phyloP scores from a whole-genome alignment of 2,888 invertebrate genomes.

The Laothoe populi region DNA sequence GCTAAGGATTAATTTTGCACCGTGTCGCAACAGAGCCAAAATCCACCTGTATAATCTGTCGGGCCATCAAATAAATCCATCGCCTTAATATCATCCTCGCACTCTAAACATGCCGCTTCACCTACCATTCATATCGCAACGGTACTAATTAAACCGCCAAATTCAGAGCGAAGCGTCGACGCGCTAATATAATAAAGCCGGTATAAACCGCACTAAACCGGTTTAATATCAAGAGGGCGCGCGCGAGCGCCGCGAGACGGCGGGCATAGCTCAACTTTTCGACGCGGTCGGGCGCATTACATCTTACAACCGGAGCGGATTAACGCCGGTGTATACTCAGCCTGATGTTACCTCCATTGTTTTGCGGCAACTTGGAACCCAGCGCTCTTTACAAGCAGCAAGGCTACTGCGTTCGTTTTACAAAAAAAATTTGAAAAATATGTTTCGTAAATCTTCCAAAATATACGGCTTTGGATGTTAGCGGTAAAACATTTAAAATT shows the following conservation, averaged over 20 bases:
- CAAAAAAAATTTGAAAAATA: not conserved
- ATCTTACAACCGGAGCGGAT: constrained; percentile 69
- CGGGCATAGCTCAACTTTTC: constrained; percentile 67
- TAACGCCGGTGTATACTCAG: constrained; percentile 64
- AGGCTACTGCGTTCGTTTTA: constrained; percentile 3
- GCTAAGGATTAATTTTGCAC: constrained; percentile 24
- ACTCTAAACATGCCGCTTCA: constrained; percentile 44
- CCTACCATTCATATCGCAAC: constrained; percentile 57
- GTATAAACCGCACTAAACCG: constrained; percentile 76
- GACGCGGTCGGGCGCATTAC: constrained; percentile 68
- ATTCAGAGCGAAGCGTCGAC: constrained; percentile 67
- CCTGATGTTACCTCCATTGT: constrained; percentile 70
- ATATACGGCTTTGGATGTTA: not conserved
- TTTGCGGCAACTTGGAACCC: constrained; percentile 49
- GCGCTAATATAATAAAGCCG: constrained; percentile 81
- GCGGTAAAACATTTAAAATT: not conserved
- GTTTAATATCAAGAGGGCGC: constrained; percentile 76
- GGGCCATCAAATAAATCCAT: constrained; percentile 43
- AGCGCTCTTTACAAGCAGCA: constrained; percentile 41
- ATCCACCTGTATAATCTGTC: constrained; percentile 33
- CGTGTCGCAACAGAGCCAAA: constrained; percentile 15
- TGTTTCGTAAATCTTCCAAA: constrained; percentile 2
- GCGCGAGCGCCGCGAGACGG: constrained; percentile 37
- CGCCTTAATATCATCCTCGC: constrained; percentile 41
- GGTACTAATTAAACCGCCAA: constrained; percentile 69